Percentiles rank a stretch among this genome's conserved stretches.
Evolutionary conservation across 2,888 invertebrate species (phyloP).

Genomic region (Cerceris rybyensis): DNA sequence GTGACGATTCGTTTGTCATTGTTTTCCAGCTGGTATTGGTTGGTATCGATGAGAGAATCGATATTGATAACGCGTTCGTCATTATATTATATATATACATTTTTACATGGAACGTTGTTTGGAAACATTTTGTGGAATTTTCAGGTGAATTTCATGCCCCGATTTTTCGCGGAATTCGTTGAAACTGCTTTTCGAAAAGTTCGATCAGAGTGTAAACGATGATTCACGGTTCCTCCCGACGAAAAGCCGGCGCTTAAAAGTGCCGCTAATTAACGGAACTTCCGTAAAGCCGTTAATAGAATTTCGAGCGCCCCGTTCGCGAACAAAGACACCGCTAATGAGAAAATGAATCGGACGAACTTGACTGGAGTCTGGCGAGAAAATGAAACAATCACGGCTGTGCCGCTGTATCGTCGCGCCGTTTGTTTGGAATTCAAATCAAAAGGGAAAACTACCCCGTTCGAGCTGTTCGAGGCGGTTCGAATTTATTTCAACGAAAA

Average conservation of each 20-base stretch:
- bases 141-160: too few relatives aligned
- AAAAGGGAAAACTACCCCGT: not conserved
- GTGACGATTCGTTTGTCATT: too few relatives aligned
- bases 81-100: too few relatives aligned
- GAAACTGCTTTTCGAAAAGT: not conserved
- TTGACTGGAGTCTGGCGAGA: not conserved
- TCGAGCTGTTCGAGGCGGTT: not conserved
- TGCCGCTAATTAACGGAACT: conserved; percentile 13
- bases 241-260: not conserved
- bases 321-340: conserved; percentile 1
- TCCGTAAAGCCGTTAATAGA: not conserved
- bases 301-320: too few relatives aligned
- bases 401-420: not conserved
- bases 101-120: too few relatives aligned
- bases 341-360: conserved; percentile 17
- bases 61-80: too few relatives aligned
- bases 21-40: too few relatives aligned
- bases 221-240: not conserved
- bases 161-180: too few relatives aligned
- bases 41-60: too few relatives aligned
- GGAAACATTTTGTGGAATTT: too few relatives aligned
- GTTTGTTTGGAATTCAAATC: not conserved
- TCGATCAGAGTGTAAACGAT: not conserved
- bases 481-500: not conserved
- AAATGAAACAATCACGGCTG: conserved; percentile 1